A percentile compares a stretch with the other conserved stretches of the same genome.
Evolutionary conservation across 2,113 vertebrate genomes (phyloP).

Genomic region (Corythaixoides concolor): DNA sequence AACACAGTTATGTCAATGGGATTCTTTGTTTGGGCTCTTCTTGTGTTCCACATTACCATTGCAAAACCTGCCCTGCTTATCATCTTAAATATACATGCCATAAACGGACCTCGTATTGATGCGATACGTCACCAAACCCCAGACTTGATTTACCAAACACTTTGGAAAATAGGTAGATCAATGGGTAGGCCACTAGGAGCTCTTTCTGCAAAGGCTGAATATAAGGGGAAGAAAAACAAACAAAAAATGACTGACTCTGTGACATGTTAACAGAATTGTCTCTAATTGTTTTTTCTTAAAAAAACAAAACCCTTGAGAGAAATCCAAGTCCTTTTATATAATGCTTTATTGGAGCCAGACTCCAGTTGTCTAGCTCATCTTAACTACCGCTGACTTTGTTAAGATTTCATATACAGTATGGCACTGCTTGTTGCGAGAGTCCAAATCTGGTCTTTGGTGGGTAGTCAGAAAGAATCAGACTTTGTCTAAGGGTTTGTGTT

Average conservation of each 20-base stretch:
- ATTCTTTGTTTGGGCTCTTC: not conserved
- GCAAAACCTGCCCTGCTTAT: not conserved
- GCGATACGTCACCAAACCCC: not conserved
- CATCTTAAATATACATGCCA: not conserved
- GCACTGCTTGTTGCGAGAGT: not conserved
- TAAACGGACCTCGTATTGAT: not conserved
- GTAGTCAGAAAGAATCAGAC: not conserved
- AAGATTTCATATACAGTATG: not conserved
- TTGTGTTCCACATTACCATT: not conserved
- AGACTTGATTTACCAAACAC: accelerated
- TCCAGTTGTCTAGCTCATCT: not conserved
- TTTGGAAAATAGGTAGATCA: not conserved
- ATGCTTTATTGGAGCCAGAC: not conserved
- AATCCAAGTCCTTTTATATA: not conserved
- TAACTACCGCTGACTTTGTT: not conserved
- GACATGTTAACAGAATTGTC: not conserved
- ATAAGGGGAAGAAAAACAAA: too few species aligned
- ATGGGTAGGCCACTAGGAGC: not conserved
- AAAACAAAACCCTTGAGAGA: not conserved
- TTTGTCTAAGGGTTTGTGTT: not conserved
- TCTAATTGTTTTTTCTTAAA: not conserved
- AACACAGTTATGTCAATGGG: not conserved
- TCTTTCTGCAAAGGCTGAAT: not conserved
- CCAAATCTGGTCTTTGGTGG: not conserved
- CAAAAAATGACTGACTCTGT: not conserved